Base-by-base conservation (phyloP, 2,113 vertebrate species). In the Salvelinus sp. region DNA sequence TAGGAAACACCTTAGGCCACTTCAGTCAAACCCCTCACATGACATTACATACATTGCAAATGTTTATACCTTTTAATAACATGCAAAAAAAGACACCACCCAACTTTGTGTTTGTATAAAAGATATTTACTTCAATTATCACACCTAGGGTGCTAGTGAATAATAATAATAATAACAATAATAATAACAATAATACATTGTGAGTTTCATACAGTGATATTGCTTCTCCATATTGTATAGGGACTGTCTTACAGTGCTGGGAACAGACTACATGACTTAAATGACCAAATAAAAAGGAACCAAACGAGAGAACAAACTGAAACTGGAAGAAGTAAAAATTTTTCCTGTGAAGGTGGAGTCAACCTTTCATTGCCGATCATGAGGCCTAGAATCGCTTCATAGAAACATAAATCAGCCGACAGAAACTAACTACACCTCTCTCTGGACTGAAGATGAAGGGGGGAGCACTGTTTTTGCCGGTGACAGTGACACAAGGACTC, bases 51-150 rank as follows among this genome's bases (percentile, higher is more conserved):
- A 62, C n/a, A 13, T 22, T 60, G 1, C 7, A 62, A 62, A 5
- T 62, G 58, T 62, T 62, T 62, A 22, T 62, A 22, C 3, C 50
- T n/a, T n/a, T 62, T 23, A n/a, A 27, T 27, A 28, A 14, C 7
- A 28, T 30, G 16, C 47, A 38, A 70, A 94, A 18, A 93, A 94
- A 93, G 87, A 94, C 92, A 88, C 86, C 92, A 95, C 85, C 93
- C 0, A 82, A 60, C 75, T 88, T 93, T 82, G 93, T 96, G 95
- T 96, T 96, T 96, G 94, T 96, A 96, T 95, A 96, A 96, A 96
- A 96, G 94, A 96, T 96, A 96, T 96, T 96, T 96, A 96, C 95
- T 96, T 96, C 95, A 95, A 94, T 96, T 92, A 96, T 95, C 95
- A 96, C 95, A 96, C 95, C 95, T 96, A 96, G 94, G 95, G 95